Conservation (phyloP, 2,113 vertebrate genomes). For the Channa maculata region DNA sequence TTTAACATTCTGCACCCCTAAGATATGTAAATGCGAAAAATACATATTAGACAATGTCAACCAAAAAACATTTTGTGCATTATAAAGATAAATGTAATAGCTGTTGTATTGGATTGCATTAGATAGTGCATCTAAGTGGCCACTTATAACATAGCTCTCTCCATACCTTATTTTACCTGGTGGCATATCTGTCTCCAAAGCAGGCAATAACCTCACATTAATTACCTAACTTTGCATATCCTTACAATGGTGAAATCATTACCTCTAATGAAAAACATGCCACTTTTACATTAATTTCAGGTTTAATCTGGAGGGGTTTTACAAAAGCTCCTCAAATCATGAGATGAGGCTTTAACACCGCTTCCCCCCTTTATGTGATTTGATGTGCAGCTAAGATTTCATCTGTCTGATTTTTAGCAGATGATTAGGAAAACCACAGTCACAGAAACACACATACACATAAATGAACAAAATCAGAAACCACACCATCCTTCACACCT, state of each 20-base stretch:
- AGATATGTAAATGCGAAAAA: too few species aligned
- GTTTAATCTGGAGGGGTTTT: background rate
- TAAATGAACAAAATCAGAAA: background rate
- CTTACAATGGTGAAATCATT: background rate
- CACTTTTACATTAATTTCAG: background rate
- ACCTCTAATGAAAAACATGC: background rate
- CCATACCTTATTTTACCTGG: background rate
- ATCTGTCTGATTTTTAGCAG: slow-evolving; percentile 16
- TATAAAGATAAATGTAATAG: too few species aligned
- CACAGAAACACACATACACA: background rate
- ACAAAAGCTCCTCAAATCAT: slow-evolving; percentile 9
- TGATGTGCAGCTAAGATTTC: slow-evolving; percentile 31
- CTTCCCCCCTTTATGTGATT: slow-evolving; percentile 13
- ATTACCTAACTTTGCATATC: background rate
- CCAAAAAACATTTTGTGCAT: background rate
- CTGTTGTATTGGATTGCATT: background rate
- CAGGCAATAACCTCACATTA: background rate
- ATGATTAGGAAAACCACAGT: background rate
- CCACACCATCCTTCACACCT: background rate
- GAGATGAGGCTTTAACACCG: slow-evolving; percentile 18
- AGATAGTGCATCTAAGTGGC: background rate
- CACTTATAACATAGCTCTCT: too few species aligned
- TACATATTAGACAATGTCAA: too few species aligned
- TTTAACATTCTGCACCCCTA: too few species aligned
- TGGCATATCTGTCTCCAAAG: background rate